Percentiles rank a stretch among this genome's conserved stretches.
These are phyloP conservation scores for Bombyx mandarina DNA, from an alignment of 1,140 invertebrate genomes.

Conservation along the genomic window DNA sequence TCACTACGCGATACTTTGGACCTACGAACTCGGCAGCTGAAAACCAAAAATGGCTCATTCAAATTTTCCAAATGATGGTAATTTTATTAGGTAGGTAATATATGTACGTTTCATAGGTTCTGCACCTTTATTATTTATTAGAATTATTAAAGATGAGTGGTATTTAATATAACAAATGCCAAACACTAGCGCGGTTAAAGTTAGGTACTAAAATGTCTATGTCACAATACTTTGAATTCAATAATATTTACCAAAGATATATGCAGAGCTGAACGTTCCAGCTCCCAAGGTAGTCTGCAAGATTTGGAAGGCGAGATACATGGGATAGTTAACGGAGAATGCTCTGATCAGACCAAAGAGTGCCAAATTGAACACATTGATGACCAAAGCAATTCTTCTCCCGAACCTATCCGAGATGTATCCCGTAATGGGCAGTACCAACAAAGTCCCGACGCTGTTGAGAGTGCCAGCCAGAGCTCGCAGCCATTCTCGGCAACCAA, in stretches of 20 bases:
- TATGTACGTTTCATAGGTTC: too few species aligned
- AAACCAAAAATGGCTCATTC: conserved; percentile 19
- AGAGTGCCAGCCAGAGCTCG: conserved; percentile 40
- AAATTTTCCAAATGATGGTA: too few species aligned
- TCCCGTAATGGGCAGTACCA: conserved; percentile 44
- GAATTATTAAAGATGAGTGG: background rate
- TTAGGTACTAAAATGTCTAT: background rate
- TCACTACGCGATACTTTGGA: conserved; percentile 78
- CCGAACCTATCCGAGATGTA: conserved; percentile 75
- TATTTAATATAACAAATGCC: too few species aligned
- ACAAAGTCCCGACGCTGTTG: conserved; percentile 37
- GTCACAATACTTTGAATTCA: background rate
- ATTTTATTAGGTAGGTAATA: too few species aligned
- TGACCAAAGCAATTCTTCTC: conserved; percentile 74
- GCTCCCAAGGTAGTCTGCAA: conserved; percentile 72
- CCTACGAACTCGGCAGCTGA: conserved; percentile 84
- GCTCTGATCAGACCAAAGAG: conserved; percentile 75
- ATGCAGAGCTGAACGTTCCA: conserved; percentile 51
- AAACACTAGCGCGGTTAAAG: too few species aligned
- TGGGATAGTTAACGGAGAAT: conserved; percentile 76
- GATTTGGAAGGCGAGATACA: conserved; percentile 76
- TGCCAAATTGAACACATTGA: conserved; percentile 67
- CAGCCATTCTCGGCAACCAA: conserved; percentile 38
- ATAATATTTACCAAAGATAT: conserved; percentile 45
- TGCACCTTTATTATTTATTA: background rate